Evolutionary conservation across 2,113 vertebrate genomes (phyloP), one percentile per base, ranked within the genome.

Genomic region (Poeciliopsis retropinna): DNA sequence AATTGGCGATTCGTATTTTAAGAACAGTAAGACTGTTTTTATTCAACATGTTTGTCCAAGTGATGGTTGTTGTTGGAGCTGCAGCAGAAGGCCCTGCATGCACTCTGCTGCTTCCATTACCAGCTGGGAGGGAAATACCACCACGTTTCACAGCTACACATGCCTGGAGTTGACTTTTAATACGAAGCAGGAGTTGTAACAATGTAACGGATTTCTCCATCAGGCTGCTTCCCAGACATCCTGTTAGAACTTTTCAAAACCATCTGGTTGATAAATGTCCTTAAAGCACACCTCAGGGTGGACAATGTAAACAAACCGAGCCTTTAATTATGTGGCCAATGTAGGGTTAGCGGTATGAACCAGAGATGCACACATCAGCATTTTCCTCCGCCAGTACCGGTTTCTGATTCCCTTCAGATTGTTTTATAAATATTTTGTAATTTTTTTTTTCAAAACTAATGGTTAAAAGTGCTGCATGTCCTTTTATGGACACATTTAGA

Each of bases 231-330:
- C 37, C 41, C 22, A 28, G 3, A 54, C 28, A 25, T n/a, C 51
- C 22, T 60, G 39, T 28, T n/a, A 34, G 66, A 63, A 78, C 61
- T 63, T 30, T 63, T 29, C 28, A 63, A 47, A 47, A 68, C 71
- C 28, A 17, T 64, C 11, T 61, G 39, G 70, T 64, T 31, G 6
- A 39, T 73, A 27, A 29, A 71, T 72, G 51, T 83, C 64, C 61
- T 13, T 32, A 30, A 54, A 68, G 22, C 67, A 5, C 17, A 47
- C 4, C 44, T 19, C 17, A 19, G 63, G 41, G 31, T 29, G 10
- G 19, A 1, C 6, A n/a, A 67, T 78, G 78, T 84, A 87, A 88
- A 89, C 86, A 87, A 75, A 75, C 67, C 12, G 68, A 32, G 80
- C 78, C 72, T 89, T 84, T 83, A 70, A 67, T 37, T 67, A 47